Percentiles rank a stretch among this genome's conserved stretches.
phyloP scores from a whole-genome alignment of 2,888 invertebrate genomes.

The Dinocampus coccinellae region DNA sequence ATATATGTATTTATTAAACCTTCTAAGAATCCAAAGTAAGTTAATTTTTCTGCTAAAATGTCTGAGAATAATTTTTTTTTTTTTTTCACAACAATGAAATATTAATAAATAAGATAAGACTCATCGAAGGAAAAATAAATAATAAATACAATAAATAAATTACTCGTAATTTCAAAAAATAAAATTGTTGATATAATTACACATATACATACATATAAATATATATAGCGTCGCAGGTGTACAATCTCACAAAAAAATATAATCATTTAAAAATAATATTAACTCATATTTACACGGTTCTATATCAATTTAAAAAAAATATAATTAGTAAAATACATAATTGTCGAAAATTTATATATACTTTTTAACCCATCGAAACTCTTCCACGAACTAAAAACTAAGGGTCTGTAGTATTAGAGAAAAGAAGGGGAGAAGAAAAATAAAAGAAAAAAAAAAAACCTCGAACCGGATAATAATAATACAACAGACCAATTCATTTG shows the following conservation, averaged over 20 bases:
- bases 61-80: not conserved
- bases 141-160: not conserved
- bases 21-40: not conserved
- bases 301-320: not conserved
- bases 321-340: not conserved
- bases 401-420: not conserved
- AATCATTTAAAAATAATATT: too few species aligned
- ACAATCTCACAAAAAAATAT: too few species aligned
- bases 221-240: not conserved
- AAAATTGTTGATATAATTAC: constrained; percentile 56
- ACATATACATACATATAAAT: constrained; percentile 40
- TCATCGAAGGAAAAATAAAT: not conserved
- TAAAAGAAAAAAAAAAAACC: not conserved
- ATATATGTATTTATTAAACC: not conserved
- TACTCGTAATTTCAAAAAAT: constrained; percentile 54
- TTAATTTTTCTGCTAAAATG: not conserved
- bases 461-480: not conserved
- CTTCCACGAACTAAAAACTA: not conserved
- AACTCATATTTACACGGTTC: too few species aligned
- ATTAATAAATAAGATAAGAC: too few species aligned
- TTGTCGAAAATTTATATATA: too few species aligned
- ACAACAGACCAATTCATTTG: constrained; percentile 1
- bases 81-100: too few species aligned
- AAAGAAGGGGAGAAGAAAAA: not conserved
- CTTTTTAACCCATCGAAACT: not conserved